A percentile compares a stretch with the other conserved stretches of the same genome.
phyloP scores from a whole-genome alignment of 2,888 invertebrate genomes.

The Drosophila diplacantha region DNA sequence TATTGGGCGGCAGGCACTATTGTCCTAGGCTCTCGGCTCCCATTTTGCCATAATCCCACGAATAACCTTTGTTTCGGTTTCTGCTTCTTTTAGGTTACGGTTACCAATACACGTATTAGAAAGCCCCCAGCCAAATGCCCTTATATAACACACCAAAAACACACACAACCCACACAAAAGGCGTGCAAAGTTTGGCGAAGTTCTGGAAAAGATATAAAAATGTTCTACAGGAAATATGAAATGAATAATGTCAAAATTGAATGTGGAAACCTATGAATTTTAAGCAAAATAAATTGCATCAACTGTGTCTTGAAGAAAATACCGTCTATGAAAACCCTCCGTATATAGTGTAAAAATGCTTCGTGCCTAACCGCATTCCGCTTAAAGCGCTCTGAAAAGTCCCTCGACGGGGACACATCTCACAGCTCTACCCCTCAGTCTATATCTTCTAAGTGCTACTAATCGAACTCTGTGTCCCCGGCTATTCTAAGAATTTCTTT shows the following conservation, averaged over 20 bases:
- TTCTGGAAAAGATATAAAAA: constrained; percentile 15
- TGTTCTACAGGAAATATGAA: constrained; percentile 5
- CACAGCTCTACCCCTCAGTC: not conserved
- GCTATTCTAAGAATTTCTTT: constrained; percentile 41
- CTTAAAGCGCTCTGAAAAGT: constrained; percentile 25
- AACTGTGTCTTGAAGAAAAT: not conserved
- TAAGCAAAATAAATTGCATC: constrained; percentile 35
- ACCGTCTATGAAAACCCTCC: constrained; percentile 14
- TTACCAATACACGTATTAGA: constrained; percentile 65
- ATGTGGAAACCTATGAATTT: constrained; percentile 17
- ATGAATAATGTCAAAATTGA: constrained; percentile 13
- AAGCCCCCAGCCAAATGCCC: constrained; percentile 18
- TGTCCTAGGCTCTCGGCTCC: constrained; percentile 21
- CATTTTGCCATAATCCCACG: constrained; percentile 21
- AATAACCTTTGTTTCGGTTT: constrained; percentile 43
- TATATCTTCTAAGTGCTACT: constrained; percentile 42
- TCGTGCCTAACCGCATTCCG: constrained; percentile 50
- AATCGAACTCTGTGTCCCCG: constrained; percentile 44
- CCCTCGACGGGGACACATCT: constrained; percentile 4
- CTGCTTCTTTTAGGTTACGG: constrained; percentile 61
- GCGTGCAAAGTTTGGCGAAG: constrained; percentile 51
- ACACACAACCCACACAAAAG: constrained; percentile 20
- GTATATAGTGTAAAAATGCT: constrained; percentile 44
- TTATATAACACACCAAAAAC: constrained; percentile 9
- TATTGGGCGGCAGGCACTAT: constrained; percentile 40